These are phyloP conservation scores for Acanthoscelides obtectus DNA, from an alignment of 2,888 invertebrate genomes.

Conservation along the genomic window DNA sequence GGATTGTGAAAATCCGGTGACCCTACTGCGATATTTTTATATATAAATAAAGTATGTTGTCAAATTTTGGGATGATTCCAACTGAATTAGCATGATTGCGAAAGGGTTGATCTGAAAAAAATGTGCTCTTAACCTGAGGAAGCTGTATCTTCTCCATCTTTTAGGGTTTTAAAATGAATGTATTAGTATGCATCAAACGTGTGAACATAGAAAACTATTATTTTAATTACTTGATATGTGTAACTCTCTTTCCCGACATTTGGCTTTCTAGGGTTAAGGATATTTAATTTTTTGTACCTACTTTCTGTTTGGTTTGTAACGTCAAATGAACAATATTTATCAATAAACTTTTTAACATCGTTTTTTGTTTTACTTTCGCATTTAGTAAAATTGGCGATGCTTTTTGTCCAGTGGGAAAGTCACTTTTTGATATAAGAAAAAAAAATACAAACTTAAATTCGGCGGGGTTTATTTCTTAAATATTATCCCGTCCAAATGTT, in stretches of 20 bases:
- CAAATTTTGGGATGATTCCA: not conserved
- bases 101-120: not conserved
- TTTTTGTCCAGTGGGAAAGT: too few species aligned
- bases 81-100: not conserved
- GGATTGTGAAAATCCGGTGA: not conserved
- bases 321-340: not conserved
- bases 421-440: too few species aligned
- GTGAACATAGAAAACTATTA: not conserved
- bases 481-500: too few species aligned
- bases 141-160: not conserved
- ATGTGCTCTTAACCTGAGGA: not conserved
- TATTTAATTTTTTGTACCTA: not conserved
- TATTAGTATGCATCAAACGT: not conserved
- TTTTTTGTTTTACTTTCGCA: too few species aligned
- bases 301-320: not conserved
- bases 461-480: too few species aligned
- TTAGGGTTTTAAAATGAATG: not conserved
- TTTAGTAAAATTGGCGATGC: too few species aligned
- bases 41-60: not conserved
- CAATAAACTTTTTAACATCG: not conserved
- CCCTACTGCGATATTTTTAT: not conserved
- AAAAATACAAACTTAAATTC: too few species aligned
- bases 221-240: not conserved
- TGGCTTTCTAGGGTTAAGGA: not conserved
- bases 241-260: not conserved